Base-by-base conservation (phyloP, 2,113 vertebrate species). In the Verasper variegatus region DNA sequence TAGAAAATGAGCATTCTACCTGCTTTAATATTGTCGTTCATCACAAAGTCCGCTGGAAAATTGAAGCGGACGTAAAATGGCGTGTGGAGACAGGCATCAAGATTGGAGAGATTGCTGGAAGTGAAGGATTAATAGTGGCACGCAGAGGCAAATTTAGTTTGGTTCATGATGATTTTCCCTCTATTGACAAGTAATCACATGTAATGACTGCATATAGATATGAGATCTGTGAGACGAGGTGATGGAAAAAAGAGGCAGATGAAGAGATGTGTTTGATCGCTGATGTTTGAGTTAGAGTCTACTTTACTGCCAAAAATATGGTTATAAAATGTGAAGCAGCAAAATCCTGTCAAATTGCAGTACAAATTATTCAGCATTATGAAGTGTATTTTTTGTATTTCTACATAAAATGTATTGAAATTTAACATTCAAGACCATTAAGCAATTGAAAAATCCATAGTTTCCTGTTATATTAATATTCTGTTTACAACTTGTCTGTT, bases 1-100 rank as follows among this genome's bases (percentile, higher is more conserved):
- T 60, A 61, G 87, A 90, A 91, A 91, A 91, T 89, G 86, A 92
- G 85, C 88, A 87, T 91, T 88, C 89, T 88, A 87, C 92, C 91
- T 89, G 83, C 47, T 81, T 89, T 92, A 91, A 89, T 90, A 86
- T 78, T 62, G 64, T 65, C 79, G 68, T 88, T 90, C 82, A 88
- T 89, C 84, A 86, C 69, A 65, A 69, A 83, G 73, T 86, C 85
- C 66, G 40, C 62, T 73, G 85, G 72, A 84, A 81, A 89, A 91
- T 88, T 84, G 81, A 86, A 89, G 71, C 13, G 14, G 88, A 84
- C 89, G 76, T 83, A 42, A 78, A 88, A 83, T 86, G 83, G 81
- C 79, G 68, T 45, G 20, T 68, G 73, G 51, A 88, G 86, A 90
- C 65, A 54, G 79, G 66, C 72, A 61, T 83, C 83, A 64, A 80